Evolutionary conservation across 2,888 invertebrate genomes (phyloP), one percentile per base, ranked within the genome.

Genomic region (Xylophagus ater): DNA sequence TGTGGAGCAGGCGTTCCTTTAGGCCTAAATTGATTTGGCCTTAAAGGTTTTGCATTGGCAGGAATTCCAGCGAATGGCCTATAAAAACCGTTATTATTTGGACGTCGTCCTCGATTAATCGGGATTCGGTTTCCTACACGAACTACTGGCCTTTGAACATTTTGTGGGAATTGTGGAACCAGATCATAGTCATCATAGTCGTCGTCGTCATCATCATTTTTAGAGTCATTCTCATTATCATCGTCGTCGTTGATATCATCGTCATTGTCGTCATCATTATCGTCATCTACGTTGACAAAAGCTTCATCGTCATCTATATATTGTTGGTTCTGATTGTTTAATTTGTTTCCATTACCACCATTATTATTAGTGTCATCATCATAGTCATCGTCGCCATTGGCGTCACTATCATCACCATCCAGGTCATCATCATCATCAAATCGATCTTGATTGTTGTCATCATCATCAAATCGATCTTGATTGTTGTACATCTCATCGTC

Each of bases 161-260:
- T n/a, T n/a, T n/a, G n/a, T n/a, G n/a, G n/a, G n/a, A n/a, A n/a
- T n/a, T n/a, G n/a, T n/a, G n/a, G n/a, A n/a, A n/a, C 19, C 29
- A 24, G 9, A 28, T 33, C 29, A 13, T 37, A 40, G 25, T 40
- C 40, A 8, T 51, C 50, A n/a, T 47, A 47, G 4, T 53, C 51
- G 29, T 54, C 46, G 33, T 49, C 46, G 26, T 47, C 48, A 7
- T 49, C 51, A 5, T 51, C 52, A 35, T 49, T 43, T 38, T 50
- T 13, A 1, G 30, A 47, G 12, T 43, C 48, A 8, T 45, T 47
- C 3, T 46, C 38, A 5, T 41, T 40, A 3, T 45, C 25, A 4
- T 48, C 42, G 20, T 46, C 44, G 4, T 37, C 40, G 8, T 39
- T 25, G 17, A 34, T 33, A 5, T 51, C 52, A 35, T 49, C 43